These are phyloP conservation scores for Ormyrus thymus DNA, from an alignment of 2,888 invertebrate genomes.

Conservation along the genomic window DNA sequence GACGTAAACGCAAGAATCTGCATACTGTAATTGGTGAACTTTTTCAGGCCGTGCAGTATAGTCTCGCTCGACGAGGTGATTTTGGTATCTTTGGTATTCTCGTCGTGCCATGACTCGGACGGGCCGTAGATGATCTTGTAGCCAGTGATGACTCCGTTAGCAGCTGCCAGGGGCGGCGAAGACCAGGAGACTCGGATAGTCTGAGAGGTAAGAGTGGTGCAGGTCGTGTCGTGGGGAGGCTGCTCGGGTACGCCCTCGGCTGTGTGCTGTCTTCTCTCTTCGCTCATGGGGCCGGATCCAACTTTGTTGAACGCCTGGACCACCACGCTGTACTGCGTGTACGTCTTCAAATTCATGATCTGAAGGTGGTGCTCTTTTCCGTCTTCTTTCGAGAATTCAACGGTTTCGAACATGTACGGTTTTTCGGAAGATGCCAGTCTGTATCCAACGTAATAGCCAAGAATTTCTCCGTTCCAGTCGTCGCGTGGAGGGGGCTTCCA, in stretches of 20 bases:
- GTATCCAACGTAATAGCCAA: conserved; percentile 93
- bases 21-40: conserved; percentile 97
- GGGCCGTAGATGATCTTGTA: conserved; percentile 96
- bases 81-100: conserved; percentile 92
- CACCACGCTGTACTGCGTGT: conserved; percentile 96
- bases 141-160: conserved; percentile 96
- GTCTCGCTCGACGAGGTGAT: conserved; percentile 95
- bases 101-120: conserved; percentile 94
- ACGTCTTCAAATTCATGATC: conserved; percentile 89
- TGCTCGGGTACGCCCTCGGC: conserved; percentile 96
- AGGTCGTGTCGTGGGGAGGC: conserved; percentile 92
- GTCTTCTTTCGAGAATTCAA: conserved; percentile 93
- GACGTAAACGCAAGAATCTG: conserved; percentile 96
- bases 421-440: conserved; percentile 89
- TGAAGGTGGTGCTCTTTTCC: conserved; percentile 92
- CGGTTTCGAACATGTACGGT: conserved; percentile 92
- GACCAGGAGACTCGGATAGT: conserved; percentile 96
- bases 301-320: conserved; percentile 96
- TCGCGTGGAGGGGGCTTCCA: conserved; percentile 94
- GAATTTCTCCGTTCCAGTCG: conserved; percentile 95
- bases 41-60: conserved; percentile 93
- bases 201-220: conserved; percentile 94
- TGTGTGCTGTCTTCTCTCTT: conserved; percentile 92
- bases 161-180: conserved; percentile 92
- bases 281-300: conserved; percentile 93